Evolutionary conservation across 2,797 vertebrate genomes (phyloP).

Genomic region (Hybognathus amarus): DNA sequence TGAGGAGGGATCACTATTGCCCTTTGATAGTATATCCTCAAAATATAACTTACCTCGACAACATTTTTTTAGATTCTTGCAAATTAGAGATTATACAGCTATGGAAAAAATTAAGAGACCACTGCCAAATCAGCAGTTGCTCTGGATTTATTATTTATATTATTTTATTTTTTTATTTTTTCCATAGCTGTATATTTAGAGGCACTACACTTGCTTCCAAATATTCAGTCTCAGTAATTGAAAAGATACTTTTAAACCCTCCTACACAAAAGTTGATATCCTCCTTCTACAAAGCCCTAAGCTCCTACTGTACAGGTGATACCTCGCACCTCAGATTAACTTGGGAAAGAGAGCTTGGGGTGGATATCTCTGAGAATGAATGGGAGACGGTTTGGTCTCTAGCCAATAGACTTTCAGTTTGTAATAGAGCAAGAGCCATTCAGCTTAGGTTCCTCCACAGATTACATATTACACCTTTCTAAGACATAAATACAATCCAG

Average conservation of each 20-base stretch:
- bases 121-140: too few relatives aligned
- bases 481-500: background rate
- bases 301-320: background rate
- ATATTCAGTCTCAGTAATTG: background rate
- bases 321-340: background rate
- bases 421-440: conserved; percentile 1
- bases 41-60: background rate
- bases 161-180: too few relatives aligned
- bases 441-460: background rate
- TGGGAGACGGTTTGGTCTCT: conserved; percentile 9
- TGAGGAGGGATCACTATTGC: too few relatives aligned
- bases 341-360: background rate
- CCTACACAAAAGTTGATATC: background rate
- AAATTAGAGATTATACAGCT: too few relatives aligned
- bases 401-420: background rate
- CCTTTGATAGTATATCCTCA: background rate
- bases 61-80: background rate
- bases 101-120: too few relatives aligned
- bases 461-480: background rate
- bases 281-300: background rate
- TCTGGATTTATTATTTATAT: too few relatives aligned
- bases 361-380: background rate
- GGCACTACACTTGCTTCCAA: background rate
- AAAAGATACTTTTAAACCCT: background rate
- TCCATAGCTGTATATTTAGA: background rate